Percentiles rank a stretch among this genome's conserved stretches.
These are phyloP conservation scores for Tetranychus piercei DNA, from an alignment of 2,888 invertebrate genomes.

Conservation along the genomic window DNA sequence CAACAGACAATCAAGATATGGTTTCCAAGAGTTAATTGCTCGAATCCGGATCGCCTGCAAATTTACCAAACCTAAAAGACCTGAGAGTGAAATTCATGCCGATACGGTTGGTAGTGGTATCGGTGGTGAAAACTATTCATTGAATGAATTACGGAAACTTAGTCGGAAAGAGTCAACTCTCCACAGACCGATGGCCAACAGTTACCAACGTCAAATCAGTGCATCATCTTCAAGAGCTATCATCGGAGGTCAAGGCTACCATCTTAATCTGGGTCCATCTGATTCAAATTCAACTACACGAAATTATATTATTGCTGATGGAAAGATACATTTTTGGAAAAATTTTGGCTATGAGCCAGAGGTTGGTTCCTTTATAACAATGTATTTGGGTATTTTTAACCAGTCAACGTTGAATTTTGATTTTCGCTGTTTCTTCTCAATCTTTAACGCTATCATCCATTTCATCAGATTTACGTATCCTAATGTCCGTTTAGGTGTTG, in stretches of 20 bases:
- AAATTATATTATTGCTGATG: neutral
- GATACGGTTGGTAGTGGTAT: neutral
- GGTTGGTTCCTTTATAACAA: slow-evolving; percentile 7
- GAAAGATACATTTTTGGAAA: slow-evolving; percentile 17
- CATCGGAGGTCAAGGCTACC: neutral
- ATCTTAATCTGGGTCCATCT: neutral
- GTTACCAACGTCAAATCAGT: slow-evolving; percentile 8
- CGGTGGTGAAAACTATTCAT: neutral
- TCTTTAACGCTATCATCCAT: too few relatives aligned
- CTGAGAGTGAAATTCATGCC: neutral
- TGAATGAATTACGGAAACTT: neutral
- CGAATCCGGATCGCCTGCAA: neutral
- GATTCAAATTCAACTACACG: neutral
- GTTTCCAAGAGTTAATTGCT: neutral
- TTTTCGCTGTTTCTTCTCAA: too few relatives aligned
- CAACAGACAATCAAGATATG: neutral
- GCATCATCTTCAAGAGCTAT: neutral
- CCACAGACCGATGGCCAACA: neutral
- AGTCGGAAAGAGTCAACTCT: neutral
- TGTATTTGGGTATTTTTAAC: neutral
- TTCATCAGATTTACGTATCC: too few relatives aligned
- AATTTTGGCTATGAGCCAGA: slow-evolving; percentile 14
- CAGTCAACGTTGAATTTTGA: neutral
- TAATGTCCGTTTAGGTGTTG: too few relatives aligned
- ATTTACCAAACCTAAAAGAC: neutral